Evolutionary conservation across 2,888 invertebrate species (phyloP).

Genomic region (Gisinianus flammeolus): DNA sequence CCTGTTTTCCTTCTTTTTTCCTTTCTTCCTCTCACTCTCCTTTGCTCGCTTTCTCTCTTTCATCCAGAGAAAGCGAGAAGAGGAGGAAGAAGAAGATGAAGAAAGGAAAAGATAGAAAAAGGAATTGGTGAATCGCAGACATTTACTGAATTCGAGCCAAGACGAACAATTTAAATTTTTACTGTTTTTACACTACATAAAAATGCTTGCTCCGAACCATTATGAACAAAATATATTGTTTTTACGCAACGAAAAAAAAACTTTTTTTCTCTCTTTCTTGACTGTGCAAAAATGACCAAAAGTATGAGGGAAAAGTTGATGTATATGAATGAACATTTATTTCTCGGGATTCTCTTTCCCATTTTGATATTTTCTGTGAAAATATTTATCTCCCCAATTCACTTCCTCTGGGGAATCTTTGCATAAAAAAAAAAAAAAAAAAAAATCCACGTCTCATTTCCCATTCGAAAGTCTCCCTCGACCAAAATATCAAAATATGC

Average conservation of each 20-base stretch:
- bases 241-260: not conserved
- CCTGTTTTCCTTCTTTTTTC: not conserved
- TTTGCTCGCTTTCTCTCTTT: not conserved
- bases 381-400: too few species aligned
- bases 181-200: slow-evolving; percentile 28
- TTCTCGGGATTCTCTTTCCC: too few species aligned
- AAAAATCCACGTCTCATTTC: too few species aligned
- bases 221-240: slow-evolving; percentile 3
- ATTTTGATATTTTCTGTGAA: too few species aligned
- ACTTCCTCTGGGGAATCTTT: too few species aligned
- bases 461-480: too few species aligned
- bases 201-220: slow-evolving; percentile 12
- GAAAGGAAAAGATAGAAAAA: not conserved
- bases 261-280: not conserved
- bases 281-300: too few species aligned
- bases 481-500: too few species aligned
- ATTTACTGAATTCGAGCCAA: slow-evolving; percentile 16
- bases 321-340: too few species aligned
- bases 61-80: not conserved
- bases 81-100: not conserved
- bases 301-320: too few species aligned
- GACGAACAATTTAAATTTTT: slow-evolving; percentile 27
- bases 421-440: too few species aligned
- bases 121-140: not conserved
- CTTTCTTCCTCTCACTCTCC: not conserved